Evolutionary conservation across 2,113 vertebrate genomes (phyloP).

Genomic region (Pavo muticus): DNA sequence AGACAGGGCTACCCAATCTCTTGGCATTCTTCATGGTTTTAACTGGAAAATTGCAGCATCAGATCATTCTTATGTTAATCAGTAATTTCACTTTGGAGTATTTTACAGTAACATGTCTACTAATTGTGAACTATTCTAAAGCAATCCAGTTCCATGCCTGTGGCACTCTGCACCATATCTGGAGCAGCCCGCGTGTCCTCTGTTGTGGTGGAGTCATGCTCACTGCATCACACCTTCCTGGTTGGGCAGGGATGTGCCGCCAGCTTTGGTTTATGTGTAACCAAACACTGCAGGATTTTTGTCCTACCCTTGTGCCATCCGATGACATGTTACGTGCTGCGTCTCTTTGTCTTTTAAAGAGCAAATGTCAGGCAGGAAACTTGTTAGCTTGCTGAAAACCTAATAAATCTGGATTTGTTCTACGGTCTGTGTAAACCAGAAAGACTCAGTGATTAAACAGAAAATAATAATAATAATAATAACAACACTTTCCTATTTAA

Average conservation of each 20-base stretch:
- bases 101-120: neutral
- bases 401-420: neutral
- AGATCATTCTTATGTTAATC: neutral
- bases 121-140: neutral
- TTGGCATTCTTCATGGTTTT: neutral
- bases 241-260: neutral
- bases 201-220: neutral
- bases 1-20: neutral
- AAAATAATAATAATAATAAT: neutral
- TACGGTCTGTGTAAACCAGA: neutral
- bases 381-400: neutral
- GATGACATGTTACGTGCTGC: fast-evolving
- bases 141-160: neutral
- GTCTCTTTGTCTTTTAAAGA: neutral
- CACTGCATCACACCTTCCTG: neutral
- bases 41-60: neutral
- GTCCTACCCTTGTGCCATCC: neutral
- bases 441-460: neutral
- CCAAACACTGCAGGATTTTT: neutral
- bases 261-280: neutral
- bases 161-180: neutral
- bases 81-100: neutral
- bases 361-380: neutral
- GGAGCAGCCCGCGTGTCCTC: neutral
- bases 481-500: neutral